Conservation (phyloP, 2,797 vertebrate species). For the Dermochelys coriacea region DNA sequence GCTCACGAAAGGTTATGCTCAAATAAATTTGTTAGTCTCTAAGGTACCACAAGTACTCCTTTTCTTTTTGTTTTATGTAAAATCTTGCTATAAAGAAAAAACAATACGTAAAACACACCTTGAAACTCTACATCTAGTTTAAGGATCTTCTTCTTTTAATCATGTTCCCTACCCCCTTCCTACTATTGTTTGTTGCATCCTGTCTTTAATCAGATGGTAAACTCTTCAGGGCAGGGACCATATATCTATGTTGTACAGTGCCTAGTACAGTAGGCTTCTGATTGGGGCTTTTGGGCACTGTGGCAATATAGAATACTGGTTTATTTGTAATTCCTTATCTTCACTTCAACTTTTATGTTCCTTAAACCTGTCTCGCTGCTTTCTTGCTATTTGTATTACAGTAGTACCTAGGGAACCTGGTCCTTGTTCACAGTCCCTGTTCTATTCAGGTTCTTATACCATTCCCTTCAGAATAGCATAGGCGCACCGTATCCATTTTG, state of each 20-base stretch:
- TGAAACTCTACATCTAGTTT: neutral
- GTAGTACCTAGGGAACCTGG: neutral
- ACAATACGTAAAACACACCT: neutral
- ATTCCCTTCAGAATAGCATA: accelerated
- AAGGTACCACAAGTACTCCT: no score
- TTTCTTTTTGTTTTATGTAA: neutral
- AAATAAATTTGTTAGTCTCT: no score
- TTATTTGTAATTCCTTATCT: neutral
- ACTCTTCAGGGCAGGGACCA: accelerated
- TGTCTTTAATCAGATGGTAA: neutral
- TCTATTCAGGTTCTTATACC: neutral
- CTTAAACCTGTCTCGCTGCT: neutral
- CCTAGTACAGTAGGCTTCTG: neutral
- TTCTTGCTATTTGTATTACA: neutral
- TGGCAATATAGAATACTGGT: neutral
- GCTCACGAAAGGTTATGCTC: no score
- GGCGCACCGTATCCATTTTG: neutral
- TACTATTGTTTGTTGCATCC: neutral
- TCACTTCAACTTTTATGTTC: neutral
- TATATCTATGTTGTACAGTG: neutral
- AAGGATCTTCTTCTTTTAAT: neutral
- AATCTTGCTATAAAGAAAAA: neutral
- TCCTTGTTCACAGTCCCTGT: neutral
- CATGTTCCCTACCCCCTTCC: neutral
- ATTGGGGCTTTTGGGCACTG: accelerated